Conservation (phyloP, 2,113 vertebrate genomes). For the Cinclus cinclus region DNA sequence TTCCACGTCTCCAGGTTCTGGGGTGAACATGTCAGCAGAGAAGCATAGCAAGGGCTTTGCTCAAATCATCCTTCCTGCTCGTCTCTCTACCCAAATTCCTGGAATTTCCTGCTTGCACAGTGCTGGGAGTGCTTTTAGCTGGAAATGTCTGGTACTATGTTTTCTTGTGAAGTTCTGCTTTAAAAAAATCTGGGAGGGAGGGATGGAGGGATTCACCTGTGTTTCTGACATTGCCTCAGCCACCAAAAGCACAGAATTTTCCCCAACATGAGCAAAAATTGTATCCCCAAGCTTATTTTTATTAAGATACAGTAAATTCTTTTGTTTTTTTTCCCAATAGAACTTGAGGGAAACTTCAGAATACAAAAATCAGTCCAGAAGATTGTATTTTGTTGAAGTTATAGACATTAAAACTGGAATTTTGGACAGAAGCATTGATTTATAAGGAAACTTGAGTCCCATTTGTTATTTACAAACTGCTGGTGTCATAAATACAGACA, state of each 20-base stretch:
- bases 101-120: background rate
- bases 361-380: background rate
- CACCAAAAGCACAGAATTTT: background rate
- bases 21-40: background rate
- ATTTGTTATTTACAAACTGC: background rate
- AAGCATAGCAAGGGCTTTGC: rapidly evolving
- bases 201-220: background rate
- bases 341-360: background rate
- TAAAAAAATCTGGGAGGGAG: background rate
- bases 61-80: background rate
- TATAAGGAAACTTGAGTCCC: background rate
- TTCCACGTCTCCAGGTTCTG: background rate
- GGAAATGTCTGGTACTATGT: background rate
- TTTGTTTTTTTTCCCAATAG: background rate
- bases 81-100: rapidly evolving
- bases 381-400: background rate
- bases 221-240: background rate
- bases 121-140: rapidly evolving
- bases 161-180: background rate
- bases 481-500: background rate
- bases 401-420: background rate
- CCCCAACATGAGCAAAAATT: background rate
- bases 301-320: background rate
- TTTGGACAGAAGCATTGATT: background rate
- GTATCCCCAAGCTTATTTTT: rapidly evolving